These are phyloP conservation scores for Gortyna flavago DNA, from an alignment of 2,888 invertebrate species.

Conservation along the genomic window DNA sequence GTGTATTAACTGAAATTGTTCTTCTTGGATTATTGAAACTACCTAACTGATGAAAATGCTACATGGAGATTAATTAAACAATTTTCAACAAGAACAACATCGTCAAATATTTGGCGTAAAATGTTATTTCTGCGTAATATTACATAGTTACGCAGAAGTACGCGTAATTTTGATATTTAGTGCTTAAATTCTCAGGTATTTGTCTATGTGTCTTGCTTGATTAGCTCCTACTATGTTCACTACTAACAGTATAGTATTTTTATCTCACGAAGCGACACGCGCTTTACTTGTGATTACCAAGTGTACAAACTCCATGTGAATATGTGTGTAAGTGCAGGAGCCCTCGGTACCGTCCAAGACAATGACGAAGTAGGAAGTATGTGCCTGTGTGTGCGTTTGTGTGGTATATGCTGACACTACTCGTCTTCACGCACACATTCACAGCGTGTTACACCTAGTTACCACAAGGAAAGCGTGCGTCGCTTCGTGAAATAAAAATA, in stretches of 20 bases:
- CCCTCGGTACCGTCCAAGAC: neutral
- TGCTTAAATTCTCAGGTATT: neutral
- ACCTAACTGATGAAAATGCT: conserved; percentile 41
- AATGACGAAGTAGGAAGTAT: neutral
- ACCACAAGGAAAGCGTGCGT: neutral
- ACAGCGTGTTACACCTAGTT: neutral
- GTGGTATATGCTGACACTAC: neutral
- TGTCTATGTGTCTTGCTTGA: neutral
- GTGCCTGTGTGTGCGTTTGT: neutral
- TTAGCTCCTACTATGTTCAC: neutral
- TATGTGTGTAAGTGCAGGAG: neutral
- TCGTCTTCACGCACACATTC: neutral
- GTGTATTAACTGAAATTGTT: conserved; percentile 55
- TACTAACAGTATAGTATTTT: neutral
- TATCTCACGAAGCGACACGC: neutral
- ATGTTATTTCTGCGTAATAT: neutral
- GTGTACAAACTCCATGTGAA: neutral
- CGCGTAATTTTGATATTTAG: neutral
- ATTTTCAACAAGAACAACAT: conserved; percentile 24
- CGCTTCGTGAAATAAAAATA: neutral
- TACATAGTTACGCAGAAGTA: neutral
- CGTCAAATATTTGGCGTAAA: neutral
- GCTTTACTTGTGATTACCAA: neutral
- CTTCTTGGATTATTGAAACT: conserved; percentile 44
- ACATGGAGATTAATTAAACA: conserved; percentile 44